Evolutionary conservation across 2,113 vertebrate species (phyloP).

Genomic region (Misgurnus mizolepis): DNA sequence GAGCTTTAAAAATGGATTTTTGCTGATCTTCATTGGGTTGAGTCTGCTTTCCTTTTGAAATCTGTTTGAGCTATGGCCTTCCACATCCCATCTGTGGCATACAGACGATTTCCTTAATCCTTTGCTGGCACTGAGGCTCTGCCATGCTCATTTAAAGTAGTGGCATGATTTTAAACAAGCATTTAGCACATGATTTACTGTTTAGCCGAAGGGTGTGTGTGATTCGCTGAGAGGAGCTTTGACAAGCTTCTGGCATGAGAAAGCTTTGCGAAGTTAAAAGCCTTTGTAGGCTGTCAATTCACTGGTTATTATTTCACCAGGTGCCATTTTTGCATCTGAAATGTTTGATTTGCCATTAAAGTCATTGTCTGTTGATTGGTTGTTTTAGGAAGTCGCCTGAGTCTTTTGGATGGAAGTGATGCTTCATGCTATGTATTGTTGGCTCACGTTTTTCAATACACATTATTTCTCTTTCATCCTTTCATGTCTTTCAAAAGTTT

Average conservation of each 20-base stretch:
- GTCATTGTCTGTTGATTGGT: constrained; percentile 1
- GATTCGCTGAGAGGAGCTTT: not conserved
- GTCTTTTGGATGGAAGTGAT: not conserved
- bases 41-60: constrained; percentile 20
- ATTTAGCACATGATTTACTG: not conserved
- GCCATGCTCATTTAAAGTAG: constrained; percentile 18
- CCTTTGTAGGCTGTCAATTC: not conserved
- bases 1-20: too few relatives aligned
- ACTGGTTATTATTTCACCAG: not conserved
- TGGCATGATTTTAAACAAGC: constrained; percentile 11
- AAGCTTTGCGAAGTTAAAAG: not conserved
- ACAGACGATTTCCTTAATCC: constrained; percentile 2
- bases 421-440: too few relatives aligned
- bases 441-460: too few relatives aligned
- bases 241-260: not conserved
- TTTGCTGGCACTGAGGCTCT: not conserved
- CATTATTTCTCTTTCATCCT: too few relatives aligned
- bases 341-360: not conserved
- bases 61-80: constrained; percentile 14
- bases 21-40: not conserved
- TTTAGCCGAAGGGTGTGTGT: not conserved
- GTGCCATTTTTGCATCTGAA: not conserved
- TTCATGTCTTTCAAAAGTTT: too few relatives aligned
- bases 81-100: constrained; percentile 22
- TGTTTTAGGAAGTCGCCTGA: not conserved